These are phyloP conservation scores for Cryptoprocta ferox DNA, from an alignment of 2,797 vertebrate species.

Conservation along the genomic window DNA sequence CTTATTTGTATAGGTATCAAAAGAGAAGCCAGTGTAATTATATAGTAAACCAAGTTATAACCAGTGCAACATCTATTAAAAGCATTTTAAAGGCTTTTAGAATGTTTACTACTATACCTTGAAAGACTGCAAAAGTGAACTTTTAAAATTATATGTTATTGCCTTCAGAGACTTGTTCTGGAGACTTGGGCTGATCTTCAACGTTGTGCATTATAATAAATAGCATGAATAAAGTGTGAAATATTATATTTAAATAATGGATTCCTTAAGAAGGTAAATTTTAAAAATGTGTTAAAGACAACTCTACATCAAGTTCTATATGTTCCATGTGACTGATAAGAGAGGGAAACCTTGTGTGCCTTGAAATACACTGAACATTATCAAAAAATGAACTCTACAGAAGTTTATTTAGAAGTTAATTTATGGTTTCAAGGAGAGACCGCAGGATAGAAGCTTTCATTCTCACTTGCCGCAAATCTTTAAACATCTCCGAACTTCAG, in stretches of 20 bases:
- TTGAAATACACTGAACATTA: not conserved
- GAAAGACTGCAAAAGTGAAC: not conserved
- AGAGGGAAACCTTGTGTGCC: not conserved
- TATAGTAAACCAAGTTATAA: not conserved
- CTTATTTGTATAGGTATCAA: not conserved
- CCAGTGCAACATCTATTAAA: not conserved
- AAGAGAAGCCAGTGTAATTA: not conserved
- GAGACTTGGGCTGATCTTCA: not conserved
- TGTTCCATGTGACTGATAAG: not conserved
- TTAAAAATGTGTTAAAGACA: conserved; percentile 5
- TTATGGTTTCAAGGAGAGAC: not conserved
- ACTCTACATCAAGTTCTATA: not conserved
- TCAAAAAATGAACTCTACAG: not conserved
- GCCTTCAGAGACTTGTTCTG: not conserved
- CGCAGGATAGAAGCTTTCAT: not conserved
- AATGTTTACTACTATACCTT: not conserved
- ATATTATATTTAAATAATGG: conserved; percentile 19
- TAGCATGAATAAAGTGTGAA: not conserved
- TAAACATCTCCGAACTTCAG: not conserved
- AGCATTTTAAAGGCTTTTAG: not conserved
- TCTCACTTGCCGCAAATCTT: not conserved
- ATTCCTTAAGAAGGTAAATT: not conserved
- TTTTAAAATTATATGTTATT: not conserved
- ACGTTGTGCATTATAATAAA: not conserved
- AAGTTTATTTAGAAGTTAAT: not conserved